Evolutionary conservation across 2,797 vertebrate species (phyloP), one percentile per base, ranked within the genome.

Genomic region (Sebastes iracundus): DNA sequence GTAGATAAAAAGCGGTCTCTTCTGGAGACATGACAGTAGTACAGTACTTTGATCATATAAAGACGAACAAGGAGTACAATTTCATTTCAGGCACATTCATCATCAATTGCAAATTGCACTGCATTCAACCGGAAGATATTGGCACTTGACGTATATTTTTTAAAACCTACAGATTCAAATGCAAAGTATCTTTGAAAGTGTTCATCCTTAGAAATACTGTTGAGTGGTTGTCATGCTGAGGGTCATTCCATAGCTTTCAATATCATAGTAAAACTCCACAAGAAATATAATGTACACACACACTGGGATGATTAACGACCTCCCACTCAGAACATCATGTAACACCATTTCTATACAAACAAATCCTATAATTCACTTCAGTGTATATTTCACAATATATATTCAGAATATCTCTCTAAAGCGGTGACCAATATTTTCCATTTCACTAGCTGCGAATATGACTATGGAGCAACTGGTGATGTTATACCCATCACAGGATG

Each of bases 1-100:
- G 30, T 79, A 79, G 46, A 74, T 80, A 60, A 65, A 86, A 90
- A 82, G 59, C 75, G 61, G 66, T 85, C 65, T 83, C 81, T 70
- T 76, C 52, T 23, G 72, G 59, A 77, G 84, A 83, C 62, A 69
- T 33, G 38, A 86, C 52, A 84, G 77, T 62, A 80, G 56, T 92
- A 93, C 91, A 94, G 93, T 94, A 94, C 92, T 94, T 88, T 83
- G 91, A 93, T 94, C 92, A 91, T 76, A 84, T 61, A 81, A 84
- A 80, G 80, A 91, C 12, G 12, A 84, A 86, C 53, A 46, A 81
- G 28, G 59, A 83, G 58, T 35, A 87, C 82, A 85, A 32, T 85
- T 87, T 76, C 2, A 82, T 87, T 80, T 90, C 89, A 93, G 93
- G 90, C 92, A 94, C 93, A 90, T 93, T 93, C 83, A 88, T 92